phyloP scores from a whole-genome alignment of 2,113 vertebrate genomes.

The Protobothrops flavoviridis region DNA sequence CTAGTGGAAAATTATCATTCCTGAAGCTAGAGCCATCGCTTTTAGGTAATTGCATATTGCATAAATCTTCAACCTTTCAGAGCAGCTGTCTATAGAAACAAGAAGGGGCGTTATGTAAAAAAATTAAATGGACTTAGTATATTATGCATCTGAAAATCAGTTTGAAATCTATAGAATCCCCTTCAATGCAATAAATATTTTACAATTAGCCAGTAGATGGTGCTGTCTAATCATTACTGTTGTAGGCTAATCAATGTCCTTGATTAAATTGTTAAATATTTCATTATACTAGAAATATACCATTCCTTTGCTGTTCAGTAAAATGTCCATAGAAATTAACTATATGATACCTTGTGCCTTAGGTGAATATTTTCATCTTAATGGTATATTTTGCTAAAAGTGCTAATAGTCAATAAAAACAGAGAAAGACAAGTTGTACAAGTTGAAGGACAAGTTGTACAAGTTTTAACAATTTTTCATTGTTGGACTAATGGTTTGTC shows the following conservation, averaged over 20 bases:
- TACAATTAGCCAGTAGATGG: constrained; percentile 65
- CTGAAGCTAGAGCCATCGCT: neutral
- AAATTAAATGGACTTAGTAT: neutral
- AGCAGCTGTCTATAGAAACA: neutral
- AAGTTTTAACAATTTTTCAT: neutral
- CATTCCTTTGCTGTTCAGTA: constrained; percentile 24
- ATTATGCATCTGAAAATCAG: neutral
- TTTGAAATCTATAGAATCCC: neutral
- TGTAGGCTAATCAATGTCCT: accelerated
- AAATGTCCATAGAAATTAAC: constrained; percentile 10
- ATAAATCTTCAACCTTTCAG: neutral
- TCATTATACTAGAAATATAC: neutral
- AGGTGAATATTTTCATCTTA: neutral
- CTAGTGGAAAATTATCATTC: neutral
- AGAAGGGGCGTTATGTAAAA: neutral
- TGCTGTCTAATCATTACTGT: constrained; percentile 41
- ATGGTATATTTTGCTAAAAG: neutral
- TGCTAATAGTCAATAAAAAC: neutral
- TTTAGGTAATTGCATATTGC: neutral
- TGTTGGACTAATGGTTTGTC: neutral
- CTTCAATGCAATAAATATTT: accelerated
- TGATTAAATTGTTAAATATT: neutral
- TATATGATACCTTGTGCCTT: neutral
- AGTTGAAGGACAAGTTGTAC: neutral
- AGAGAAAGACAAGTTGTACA: neutral